phyloP scores from a whole-genome alignment of 1,140 invertebrate species.

The Euglossa dilemma region DNA sequence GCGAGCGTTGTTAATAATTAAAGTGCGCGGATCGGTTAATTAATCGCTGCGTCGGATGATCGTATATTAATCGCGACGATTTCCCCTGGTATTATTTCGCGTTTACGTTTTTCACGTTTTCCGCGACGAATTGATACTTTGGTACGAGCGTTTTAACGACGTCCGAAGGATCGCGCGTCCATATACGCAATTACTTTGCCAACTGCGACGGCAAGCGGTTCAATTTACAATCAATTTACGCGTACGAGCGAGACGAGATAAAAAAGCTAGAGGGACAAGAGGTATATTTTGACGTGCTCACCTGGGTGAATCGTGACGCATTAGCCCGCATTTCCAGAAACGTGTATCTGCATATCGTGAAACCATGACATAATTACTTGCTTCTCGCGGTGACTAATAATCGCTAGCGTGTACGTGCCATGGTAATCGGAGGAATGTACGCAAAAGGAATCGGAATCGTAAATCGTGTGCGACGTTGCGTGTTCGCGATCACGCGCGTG shows the following conservation, averaged over 20 bases:
- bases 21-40: background rate
- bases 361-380: slow-evolving; percentile 46
- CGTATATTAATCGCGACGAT: background rate
- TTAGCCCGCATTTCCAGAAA: slow-evolving; percentile 20
- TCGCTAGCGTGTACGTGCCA: background rate
- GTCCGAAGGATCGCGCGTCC: background rate
- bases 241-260: too few species aligned
- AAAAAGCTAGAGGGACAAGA: too few species aligned
- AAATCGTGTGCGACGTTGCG: background rate
- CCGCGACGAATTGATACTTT: background rate
- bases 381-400: background rate
- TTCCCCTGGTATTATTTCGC: background rate
- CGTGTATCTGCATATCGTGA: background rate
- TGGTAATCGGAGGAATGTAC: background rate
- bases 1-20: background rate
- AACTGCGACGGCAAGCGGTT: too few species aligned
- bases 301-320: background rate
- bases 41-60: background rate
- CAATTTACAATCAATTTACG: too few species aligned
- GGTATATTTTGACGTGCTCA: background rate
- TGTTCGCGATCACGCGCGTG: background rate
- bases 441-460: background rate
- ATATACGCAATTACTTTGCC: too few species aligned
- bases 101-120: background rate
- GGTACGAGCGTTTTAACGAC: background rate